A percentile compares a stretch with the other conserved stretches of the same genome.
These are phyloP conservation scores for Zophobas atratus DNA, from an alignment of 1,140 invertebrate genomes.

Conservation along the genomic window DNA sequence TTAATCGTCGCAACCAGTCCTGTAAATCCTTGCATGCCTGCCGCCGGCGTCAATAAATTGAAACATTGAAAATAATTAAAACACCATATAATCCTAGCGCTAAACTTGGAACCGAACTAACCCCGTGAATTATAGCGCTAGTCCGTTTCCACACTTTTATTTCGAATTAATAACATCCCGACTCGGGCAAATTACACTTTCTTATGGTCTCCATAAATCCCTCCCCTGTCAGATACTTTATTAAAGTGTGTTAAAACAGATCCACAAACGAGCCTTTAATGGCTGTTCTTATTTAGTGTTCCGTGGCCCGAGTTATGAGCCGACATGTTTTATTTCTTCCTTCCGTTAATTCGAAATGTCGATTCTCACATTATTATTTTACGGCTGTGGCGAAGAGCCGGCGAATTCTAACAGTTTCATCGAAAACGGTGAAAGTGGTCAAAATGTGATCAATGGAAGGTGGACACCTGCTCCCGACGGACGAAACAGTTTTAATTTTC, in stretches of 20 bases:
- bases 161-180: slow-evolving; percentile 26
- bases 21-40: slow-evolving; percentile 17
- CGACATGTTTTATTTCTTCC: slow-evolving; percentile 31
- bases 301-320: slow-evolving; percentile 2
- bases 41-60: slow-evolving; percentile 1
- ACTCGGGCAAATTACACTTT: slow-evolving; percentile 27
- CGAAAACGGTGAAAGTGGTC: too few species aligned
- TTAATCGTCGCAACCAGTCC: slow-evolving; percentile 4
- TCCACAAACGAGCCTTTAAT: slow-evolving; percentile 36
- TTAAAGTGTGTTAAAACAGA: slow-evolving; percentile 38
- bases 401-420: too few species aligned
- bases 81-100: slow-evolving; percentile 8
- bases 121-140: slow-evolving; percentile 5
- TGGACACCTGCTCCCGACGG: too few species aligned
- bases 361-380: slow-evolving; percentile 5
- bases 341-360: slow-evolving; percentile 29
- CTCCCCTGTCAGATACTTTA: slow-evolving; percentile 20
- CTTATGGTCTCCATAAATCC: slow-evolving; percentile 25
- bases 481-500: too few species aligned
- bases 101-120: slow-evolving; percentile 2
- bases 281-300: slow-evolving; percentile 21
- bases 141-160: slow-evolving; percentile 23
- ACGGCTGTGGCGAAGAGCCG: too few species aligned
- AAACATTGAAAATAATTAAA: slow-evolving; percentile 35
- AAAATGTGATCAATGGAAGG: too few species aligned